These are phyloP conservation scores for Zhuqinia jingwanae DNA, from an alignment of 2,888 invertebrate genomes.

Conservation along the genomic window DNA sequence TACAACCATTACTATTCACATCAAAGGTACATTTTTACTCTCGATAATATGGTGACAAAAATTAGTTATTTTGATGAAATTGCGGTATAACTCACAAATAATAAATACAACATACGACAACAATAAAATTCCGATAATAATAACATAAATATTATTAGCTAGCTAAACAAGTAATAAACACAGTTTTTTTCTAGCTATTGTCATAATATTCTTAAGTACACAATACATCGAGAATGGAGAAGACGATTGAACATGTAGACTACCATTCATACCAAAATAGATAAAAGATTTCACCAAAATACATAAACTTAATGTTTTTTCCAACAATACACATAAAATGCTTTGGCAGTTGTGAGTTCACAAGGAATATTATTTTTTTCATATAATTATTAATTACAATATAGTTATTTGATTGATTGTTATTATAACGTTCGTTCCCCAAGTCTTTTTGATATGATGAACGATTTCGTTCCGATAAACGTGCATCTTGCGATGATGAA, in stretches of 20 bases:
- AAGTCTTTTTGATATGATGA: conserved; percentile 38
- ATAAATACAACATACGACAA: background rate
- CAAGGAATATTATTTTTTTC: conserved; percentile 57
- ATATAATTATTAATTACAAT: background rate
- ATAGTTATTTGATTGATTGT: conserved; percentile 32
- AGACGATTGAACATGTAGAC: conserved; percentile 29
- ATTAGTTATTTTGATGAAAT: conserved; percentile 13
- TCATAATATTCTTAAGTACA: too few species aligned
- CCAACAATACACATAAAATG: conserved; percentile 50
- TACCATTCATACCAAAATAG: conserved; percentile 68
- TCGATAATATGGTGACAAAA: conserved; percentile 10
- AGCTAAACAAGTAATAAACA: conserved; percentile 1
- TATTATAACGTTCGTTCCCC: background rate
- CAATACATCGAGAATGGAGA: background rate
- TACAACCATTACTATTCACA: background rate
- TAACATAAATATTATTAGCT: background rate
- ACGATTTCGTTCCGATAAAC: background rate
- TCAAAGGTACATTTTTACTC: background rate
- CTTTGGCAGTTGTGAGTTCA: conserved; percentile 68
- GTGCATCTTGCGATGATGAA: background rate
- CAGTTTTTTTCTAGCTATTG: background rate
- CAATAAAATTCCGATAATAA: conserved; percentile 14
- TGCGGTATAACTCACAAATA: background rate
- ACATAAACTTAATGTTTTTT: conserved; percentile 35
- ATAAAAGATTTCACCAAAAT: conserved; percentile 53